Base-by-base conservation (phyloP, 1,140 invertebrate species). In the Zaprionus taronus region DNA sequence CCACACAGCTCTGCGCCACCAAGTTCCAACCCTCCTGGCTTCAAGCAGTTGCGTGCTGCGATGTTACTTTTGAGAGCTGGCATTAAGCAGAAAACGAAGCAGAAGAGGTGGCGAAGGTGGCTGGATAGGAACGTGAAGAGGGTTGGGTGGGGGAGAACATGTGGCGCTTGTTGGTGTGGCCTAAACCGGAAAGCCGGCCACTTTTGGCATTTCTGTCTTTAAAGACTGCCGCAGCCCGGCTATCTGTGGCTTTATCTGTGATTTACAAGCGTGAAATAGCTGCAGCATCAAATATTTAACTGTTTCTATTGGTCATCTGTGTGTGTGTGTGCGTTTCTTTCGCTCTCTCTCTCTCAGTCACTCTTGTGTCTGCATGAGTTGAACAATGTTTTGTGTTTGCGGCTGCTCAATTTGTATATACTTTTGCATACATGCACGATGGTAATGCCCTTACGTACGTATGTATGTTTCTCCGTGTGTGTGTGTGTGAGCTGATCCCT, bases 221-320 rank as follows among this genome's bases (percentile, higher is more conserved):
- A 69, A 73, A 67, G 56, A 51, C 64, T 58, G 55, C 28, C 38
- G 26, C 38, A 58, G 51, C 34, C 41, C 65, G 58, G 71, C 80
- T 82, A 79, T 63, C 77, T 89, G 83, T 72, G 83, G 83, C 68
- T 83, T 56, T 67, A 71, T 56, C 72, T 89, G 77, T 83, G 83
- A 87, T 89, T 87, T 89, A 87, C 83, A 87, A 89, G 83, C 83
- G 83, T 87, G 74, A 87, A 87, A 87, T 89, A 83, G 84, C 83
- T 89, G 77, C 79, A 71, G 64, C 84, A 87, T 87, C 64, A 87
- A 87, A 83, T 89, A 87, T 87, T 87, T 69, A 87, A 83, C 80
- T 67, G 57, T 81, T 73, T 81, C 82, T 84, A 84, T 84, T 73
- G 81, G 77, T 80, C 11, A 49, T 28, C 49, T 57, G 55, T 70